Evolutionary conservation across 2,797 vertebrate genomes (phyloP).

Genomic region (Syndactyla subalaris): DNA sequence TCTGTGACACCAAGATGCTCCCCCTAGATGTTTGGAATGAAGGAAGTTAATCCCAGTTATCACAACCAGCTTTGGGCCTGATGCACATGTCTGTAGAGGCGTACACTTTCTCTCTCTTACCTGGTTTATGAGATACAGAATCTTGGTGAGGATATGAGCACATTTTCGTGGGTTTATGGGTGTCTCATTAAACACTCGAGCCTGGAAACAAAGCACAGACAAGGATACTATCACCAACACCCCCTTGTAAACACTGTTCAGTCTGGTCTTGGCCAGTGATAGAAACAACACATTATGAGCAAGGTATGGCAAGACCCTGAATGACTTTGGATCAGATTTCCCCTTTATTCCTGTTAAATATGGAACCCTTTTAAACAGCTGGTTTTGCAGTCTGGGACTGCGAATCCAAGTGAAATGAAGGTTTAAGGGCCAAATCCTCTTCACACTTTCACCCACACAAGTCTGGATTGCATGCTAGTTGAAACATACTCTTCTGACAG

Average conservation of each 20-base stretch:
- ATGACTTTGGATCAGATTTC: background rate
- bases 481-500: background rate
- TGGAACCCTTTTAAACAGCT: background rate
- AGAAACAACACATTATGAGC: background rate
- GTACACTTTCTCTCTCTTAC: conserved; percentile 46
- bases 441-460: background rate
- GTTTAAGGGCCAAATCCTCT: background rate
- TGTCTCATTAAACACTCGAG: conserved; percentile 84
- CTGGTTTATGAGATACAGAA: conserved; percentile 86
- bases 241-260: background rate
- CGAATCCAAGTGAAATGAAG: background rate
- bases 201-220: conserved; percentile 67
- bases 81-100: background rate
- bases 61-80: background rate
- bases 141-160: conserved; percentile 84
- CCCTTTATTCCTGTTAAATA: background rate
- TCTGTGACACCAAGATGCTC: conserved; percentile 82
- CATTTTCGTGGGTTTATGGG: conserved; percentile 85
- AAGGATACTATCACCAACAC: background rate
- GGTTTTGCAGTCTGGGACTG: background rate
- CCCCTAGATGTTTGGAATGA: conserved; percentile 64
- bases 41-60: background rate
- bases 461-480: background rate
- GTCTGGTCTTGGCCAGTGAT: background rate
- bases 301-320: background rate